Conservation (phyloP, 1,140 invertebrate species). For the Globodera ellingtonae region DNA sequence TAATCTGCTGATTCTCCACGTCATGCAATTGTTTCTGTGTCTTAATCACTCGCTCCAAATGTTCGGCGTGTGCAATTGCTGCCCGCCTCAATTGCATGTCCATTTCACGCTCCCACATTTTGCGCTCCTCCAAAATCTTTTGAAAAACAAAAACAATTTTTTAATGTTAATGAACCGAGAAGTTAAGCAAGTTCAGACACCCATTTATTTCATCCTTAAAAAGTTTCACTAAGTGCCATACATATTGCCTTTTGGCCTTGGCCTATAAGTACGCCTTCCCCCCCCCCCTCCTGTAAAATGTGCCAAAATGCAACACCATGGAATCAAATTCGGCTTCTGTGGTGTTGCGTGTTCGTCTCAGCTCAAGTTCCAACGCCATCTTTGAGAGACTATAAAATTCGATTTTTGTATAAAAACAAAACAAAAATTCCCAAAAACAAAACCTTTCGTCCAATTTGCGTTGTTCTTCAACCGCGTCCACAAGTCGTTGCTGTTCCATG, state of each 20-base stretch:
- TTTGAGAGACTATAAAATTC: conserved; percentile 9
- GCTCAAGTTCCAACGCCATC: conserved; percentile 45
- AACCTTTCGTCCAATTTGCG: conserved; percentile 41
- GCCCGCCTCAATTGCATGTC: conserved; percentile 78
- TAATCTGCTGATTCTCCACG: conserved; percentile 71
- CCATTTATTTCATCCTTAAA: too few relatives aligned
- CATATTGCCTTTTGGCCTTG: too few relatives aligned
- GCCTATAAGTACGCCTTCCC: too few relatives aligned
- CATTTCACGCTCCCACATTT: conserved; percentile 76
- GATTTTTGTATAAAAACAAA: not conserved
- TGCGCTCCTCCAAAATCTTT: conserved; percentile 66
- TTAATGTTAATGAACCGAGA: conserved; percentile 22
- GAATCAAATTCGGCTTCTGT: conserved; percentile 35
- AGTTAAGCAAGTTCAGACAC: not conserved
- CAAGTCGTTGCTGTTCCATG: conserved; percentile 51
- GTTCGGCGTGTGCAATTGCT: conserved; percentile 80
- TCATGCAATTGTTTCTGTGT: conserved; percentile 76
- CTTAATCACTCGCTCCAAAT: conserved; percentile 76
- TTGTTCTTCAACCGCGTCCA: conserved; percentile 46
- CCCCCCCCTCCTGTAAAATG: not conserved
- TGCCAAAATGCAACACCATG: conserved; percentile 69
- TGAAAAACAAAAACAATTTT: conserved; percentile 14
- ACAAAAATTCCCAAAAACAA: too few relatives aligned
- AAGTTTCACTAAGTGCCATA: too few relatives aligned
- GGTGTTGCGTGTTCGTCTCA: conserved; percentile 39